Base-by-base conservation (phyloP, 2,797 vertebrate genomes). In the Liparis tanakae region DNA sequence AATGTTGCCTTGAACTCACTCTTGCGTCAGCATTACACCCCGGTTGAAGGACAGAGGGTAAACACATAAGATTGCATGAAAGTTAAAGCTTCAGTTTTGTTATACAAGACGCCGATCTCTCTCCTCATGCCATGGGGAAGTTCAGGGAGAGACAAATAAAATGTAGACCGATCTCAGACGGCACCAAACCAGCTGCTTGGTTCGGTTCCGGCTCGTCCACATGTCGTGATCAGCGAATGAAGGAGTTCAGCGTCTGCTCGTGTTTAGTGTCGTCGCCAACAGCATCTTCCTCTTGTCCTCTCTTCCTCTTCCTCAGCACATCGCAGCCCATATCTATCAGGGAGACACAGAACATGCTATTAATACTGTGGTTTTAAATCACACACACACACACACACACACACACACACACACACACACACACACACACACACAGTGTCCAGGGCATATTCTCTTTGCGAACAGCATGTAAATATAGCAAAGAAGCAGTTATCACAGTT, bases 391-490 rank as follows among this genome's bases (percentile, higher is more conserved):
- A 70, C 30, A 50, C 54, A 37, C 3, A 14, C 56, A 41, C 33
- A 14, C 56, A 41, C 33, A 4, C 43, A 34, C 53, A 15, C 39
- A n/a, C 15, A 20, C 46, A 15, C 58, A 7, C 56, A 34, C 25
- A 61, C 36, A 53, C 44, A 53, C 15, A 50, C 10, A 64, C 13
- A 39, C 10, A 30, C 41, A 62, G 61, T 72, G 74, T 74, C 37
- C 25, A 78, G 33, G 60, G 22, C 48, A 30, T 72, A 71, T 60
- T 64, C 58, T 80, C 65, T 59, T 62, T 80, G 66, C 76, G 74
- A 72, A 77, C 53, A 25, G 9, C 18, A 25, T 25, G 63, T 80
- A 85, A 84, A 85, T 87, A 86, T 83, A 88, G 72, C 43, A 55
- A n/a, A 62, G 22, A 56, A 20, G 68, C 51, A 48, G 67, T 63